Evolutionary conservation across 2,797 vertebrate species (phyloP).

Genomic region (Hypotaenidia philippensis): DNA sequence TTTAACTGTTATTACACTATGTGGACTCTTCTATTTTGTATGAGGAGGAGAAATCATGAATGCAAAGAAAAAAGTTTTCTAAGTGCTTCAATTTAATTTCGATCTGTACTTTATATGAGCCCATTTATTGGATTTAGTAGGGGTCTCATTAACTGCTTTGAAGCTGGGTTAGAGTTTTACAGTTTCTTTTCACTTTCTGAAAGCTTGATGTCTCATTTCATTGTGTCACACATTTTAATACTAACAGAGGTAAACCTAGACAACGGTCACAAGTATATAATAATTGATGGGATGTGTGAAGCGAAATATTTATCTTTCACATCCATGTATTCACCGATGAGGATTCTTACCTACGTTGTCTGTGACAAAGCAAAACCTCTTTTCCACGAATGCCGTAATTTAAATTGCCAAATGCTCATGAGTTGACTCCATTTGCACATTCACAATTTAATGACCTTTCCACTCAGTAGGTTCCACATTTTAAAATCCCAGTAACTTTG

Average conservation of each 20-base stretch:
- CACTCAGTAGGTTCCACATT: neutral
- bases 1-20: neutral
- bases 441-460: neutral
- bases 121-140: neutral
- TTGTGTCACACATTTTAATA: neutral
- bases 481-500: neutral
- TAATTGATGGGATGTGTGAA: neutral
- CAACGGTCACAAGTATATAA: neutral
- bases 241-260: neutral
- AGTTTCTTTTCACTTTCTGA: neutral
- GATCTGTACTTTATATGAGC: neutral
- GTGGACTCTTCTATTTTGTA: neutral
- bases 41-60: neutral
- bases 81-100: slow-evolving; percentile 24
- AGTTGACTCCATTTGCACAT: neutral
- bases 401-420: neutral
- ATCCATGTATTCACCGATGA: neutral
- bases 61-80: neutral
- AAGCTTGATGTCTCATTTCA: neutral
- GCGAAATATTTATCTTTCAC: neutral
- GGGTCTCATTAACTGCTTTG: neutral
- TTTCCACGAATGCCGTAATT: neutral
- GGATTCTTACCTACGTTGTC: neutral
- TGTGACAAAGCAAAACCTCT: neutral
- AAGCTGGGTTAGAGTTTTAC: neutral